These are phyloP conservation scores for Triplophysa dalaica DNA, from an alignment of 2,113 vertebrate species.

Conservation along the genomic window DNA sequence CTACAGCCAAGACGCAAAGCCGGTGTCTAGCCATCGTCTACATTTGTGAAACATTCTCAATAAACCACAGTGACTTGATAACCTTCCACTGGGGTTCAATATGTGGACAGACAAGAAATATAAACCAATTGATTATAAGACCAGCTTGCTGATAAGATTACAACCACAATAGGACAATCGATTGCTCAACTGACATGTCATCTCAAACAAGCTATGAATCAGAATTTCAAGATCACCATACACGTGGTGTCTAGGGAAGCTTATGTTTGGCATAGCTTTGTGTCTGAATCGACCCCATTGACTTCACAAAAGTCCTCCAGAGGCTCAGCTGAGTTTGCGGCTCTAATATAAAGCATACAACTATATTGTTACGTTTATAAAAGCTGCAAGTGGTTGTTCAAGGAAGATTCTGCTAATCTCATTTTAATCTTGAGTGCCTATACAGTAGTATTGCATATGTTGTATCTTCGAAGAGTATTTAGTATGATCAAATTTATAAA, in stretches of 20 bases:
- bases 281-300: neutral
- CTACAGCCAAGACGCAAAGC: slow-evolving; percentile 6
- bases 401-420: no score
- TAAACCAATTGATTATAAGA: neutral
- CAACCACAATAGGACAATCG: neutral
- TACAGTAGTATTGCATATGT: no score
- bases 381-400: no score
- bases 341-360: neutral
- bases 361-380: neutral
- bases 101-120: neutral
- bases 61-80: neutral
- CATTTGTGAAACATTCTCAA: neutral
- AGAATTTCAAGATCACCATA: neutral
- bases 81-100: neutral
- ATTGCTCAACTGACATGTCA: neutral
- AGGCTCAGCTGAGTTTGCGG: neutral
- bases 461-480: no score
- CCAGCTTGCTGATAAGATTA: neutral
- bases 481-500: no score
- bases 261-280: neutral
- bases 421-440: no score
- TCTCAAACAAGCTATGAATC: neutral
- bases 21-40: neutral
- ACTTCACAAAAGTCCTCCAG: neutral
- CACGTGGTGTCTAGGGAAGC: neutral